Evolutionary conservation across 2,797 vertebrate species (phyloP).

Genomic region (Molossus alvarezi): DNA sequence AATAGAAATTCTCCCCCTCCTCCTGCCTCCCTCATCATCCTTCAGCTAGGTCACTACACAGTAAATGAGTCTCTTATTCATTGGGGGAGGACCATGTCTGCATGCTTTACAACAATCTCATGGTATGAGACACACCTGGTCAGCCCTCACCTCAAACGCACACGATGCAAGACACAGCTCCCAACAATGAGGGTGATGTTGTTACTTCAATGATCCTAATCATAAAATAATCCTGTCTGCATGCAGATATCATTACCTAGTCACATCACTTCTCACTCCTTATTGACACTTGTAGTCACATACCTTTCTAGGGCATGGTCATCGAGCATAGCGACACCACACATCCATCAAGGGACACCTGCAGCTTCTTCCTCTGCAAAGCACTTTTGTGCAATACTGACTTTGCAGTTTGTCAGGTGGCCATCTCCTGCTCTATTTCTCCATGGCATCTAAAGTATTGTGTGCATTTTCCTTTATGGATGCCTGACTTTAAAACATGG

Average conservation of each 20-base stretch:
- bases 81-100: neutral
- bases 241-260: neutral
- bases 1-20: neutral
- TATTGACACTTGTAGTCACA: neutral
- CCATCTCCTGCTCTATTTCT: neutral
- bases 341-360: neutral
- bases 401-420: neutral
- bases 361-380: neutral
- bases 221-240: neutral
- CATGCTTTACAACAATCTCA: neutral
- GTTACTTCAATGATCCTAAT: neutral
- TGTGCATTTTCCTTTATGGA: neutral
- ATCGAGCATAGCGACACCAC: neutral
- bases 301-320: neutral
- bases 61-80: neutral
- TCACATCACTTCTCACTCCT: neutral
- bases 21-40: neutral
- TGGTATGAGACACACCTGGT: neutral
- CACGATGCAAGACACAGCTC: neutral
- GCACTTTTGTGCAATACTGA: neutral
- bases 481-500: neutral
- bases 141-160: neutral
- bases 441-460: neutral
- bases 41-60: neutral
- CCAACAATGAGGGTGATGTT: neutral